Conservation (phyloP, 2,113 vertebrate species). For the Ictalurus punctatus region DNA sequence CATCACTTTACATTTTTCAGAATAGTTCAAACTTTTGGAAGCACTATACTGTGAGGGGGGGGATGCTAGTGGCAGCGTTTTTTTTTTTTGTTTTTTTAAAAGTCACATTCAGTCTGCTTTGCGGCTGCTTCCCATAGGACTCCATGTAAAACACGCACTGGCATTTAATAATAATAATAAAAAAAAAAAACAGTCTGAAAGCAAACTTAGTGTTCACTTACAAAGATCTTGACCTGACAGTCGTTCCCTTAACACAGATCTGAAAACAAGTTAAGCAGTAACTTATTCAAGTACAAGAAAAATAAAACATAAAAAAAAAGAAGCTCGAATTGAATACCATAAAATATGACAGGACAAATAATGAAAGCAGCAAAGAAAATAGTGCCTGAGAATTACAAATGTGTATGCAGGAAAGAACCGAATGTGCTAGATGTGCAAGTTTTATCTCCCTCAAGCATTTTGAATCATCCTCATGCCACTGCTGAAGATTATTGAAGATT, state of each 20-base stretch:
- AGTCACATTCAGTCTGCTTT: not conserved
- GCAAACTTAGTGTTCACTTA: not conserved
- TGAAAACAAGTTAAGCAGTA: not conserved
- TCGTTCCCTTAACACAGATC: too few species aligned
- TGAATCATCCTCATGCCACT: not conserved
- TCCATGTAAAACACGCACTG: not conserved
- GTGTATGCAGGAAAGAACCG: not conserved
- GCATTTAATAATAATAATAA: not conserved
- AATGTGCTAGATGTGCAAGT: conserved; percentile 4
- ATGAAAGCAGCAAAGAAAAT: not conserved
- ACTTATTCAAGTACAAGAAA: not conserved
- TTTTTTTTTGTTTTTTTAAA: not conserved
- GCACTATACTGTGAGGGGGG: too few species aligned
- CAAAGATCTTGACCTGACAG: not conserved
- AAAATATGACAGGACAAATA: not conserved
- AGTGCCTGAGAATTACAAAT: not conserved
- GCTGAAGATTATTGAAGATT: conserved; percentile 8
- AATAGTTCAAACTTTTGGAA: not conserved
- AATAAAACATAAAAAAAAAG: not conserved
- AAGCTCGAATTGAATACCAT: not conserved
- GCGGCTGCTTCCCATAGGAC: not conserved
- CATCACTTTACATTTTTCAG: not conserved
- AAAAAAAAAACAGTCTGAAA: not conserved
- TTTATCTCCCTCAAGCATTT: conserved; percentile 1
- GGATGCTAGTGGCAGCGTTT: not conserved